phyloP scores from a whole-genome alignment of 2,113 vertebrate genomes.

The Lophochroa leadbeateri region DNA sequence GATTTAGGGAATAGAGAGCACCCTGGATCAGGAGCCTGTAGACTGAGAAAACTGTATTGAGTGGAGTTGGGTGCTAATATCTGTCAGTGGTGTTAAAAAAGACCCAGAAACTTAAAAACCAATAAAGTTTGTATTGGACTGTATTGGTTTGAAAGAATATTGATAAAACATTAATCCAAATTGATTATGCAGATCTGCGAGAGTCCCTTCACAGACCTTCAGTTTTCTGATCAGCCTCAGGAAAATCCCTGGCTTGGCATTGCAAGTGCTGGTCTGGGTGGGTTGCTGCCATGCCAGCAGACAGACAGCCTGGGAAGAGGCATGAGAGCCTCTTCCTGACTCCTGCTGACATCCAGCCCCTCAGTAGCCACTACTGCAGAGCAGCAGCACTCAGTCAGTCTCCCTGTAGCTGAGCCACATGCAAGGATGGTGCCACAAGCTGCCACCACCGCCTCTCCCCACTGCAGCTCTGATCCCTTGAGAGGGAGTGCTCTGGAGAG shows the following conservation, averaged over 20 bases:
- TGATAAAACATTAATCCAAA: neutral
- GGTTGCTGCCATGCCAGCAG: neutral
- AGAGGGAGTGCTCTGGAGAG: accelerated
- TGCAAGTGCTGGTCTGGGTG: neutral
- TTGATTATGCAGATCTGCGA: neutral
- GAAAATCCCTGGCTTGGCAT: neutral
- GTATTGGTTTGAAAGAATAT: neutral
- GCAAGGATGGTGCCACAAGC: accelerated
- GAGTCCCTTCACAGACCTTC: neutral
- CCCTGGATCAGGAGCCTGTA: neutral
- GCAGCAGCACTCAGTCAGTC: neutral
- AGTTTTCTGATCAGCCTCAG: neutral
- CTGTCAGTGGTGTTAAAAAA: neutral
- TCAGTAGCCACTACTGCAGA: accelerated
- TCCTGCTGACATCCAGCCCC: accelerated
- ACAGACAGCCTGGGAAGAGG: neutral
- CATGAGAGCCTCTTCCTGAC: accelerated
- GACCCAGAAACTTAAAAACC: neutral
- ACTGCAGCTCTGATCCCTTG: neutral
- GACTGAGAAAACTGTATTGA: neutral
- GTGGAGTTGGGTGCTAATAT: neutral
- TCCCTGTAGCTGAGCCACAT: neutral
- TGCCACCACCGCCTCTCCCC: accelerated
- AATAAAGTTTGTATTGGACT: neutral
- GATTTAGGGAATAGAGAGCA: neutral